phyloP scores from a whole-genome alignment of 30 jellyfish, hydroid and myxozoan species.

The Nemopilema nomurai region DNA sequence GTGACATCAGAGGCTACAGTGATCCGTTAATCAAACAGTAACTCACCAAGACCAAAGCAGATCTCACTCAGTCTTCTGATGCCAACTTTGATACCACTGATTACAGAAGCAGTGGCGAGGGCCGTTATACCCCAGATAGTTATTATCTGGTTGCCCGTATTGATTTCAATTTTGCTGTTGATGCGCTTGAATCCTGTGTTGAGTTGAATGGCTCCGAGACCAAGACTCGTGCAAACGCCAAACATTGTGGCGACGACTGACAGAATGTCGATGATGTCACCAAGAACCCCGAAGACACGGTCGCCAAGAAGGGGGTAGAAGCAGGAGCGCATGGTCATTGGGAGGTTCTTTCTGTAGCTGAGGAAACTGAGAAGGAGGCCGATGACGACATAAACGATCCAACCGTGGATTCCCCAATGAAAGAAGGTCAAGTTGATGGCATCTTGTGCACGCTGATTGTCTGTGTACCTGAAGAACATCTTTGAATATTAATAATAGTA shows the following conservation, averaged over 20 bases:
- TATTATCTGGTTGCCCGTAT: conserved; percentile 66
- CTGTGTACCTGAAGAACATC: conserved; percentile 62
- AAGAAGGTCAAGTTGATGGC: conserved; percentile 86
- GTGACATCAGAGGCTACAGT: no score
- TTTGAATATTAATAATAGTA: not conserved
- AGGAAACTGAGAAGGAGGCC: conserved; percentile 87
- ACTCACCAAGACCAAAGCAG: conserved; percentile 90
- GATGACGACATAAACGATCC: conserved; percentile 84
- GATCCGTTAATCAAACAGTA: no score
- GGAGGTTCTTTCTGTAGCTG: conserved; percentile 84
- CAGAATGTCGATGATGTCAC: conserved; percentile 86
- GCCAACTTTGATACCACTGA: conserved; percentile 92
- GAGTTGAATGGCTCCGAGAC: conserved; percentile 93
- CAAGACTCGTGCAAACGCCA: conserved; percentile 98
- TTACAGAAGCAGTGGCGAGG: conserved; percentile 91
- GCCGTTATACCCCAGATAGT: conserved; percentile 97
- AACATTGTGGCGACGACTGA: conserved; percentile 95
- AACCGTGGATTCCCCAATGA: conserved; percentile 98
- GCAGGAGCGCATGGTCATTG: conserved; percentile 95
- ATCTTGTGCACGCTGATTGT: conserved; percentile 95
- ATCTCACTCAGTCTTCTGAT: conserved; percentile 85
- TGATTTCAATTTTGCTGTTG: conserved; percentile 60
- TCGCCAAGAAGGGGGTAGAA: conserved; percentile 96
- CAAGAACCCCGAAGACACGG: conserved; percentile 76
- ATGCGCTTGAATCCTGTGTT: conserved; percentile 85